Base-by-base conservation (phyloP, 2,113 vertebrate species). In the Danionella cerebrum region DNA sequence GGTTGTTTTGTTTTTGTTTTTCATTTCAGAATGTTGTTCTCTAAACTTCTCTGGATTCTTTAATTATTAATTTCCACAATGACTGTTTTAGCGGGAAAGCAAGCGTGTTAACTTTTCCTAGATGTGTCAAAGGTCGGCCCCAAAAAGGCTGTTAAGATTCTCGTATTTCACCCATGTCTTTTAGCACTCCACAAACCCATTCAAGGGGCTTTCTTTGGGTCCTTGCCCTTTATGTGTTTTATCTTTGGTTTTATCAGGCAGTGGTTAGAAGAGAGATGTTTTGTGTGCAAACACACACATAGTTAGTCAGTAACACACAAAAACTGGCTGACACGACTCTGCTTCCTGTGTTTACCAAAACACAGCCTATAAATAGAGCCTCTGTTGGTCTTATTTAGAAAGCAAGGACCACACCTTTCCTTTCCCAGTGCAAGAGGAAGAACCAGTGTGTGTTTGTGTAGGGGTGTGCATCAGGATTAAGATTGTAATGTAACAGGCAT, bases 341-440 rank as follows among this genome's bases (percentile, higher is more conserved):
- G 47, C 60, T 66, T 60, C 60, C 53, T 60, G 53, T 41, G 39
- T 66, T 66, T 53, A 59, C 64, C 38, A 52, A 64, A 60, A 41
- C 55, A 65, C 11, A 33, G 53, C 24, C 67, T 70, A 70, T 38
- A 70, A 22, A 25, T 66, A 70, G 45, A 47, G 13, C 5, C 16
- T 29, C 16, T 6, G 12, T 21, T 62, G 12, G 18, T 69, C 33
- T 62, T 33, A 33, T 60, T 18, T 31, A 62, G 22, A 74, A 62
- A 45, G 39, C n/a, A 16, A 33, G 3, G 25, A 39, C 72, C 72
- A 62, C 72, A 62, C 72, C 72, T 67, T 60, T 44, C 48, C 64
- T 62, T 51, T 53, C 38, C 12, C 25, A 68, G 35, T 38, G 52
- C 70, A 5, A 22, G 38, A 71, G 69, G 22, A 45, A 60, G 25